Conservation (phyloP, 2,797 vertebrate species). For the Gorsachius magnificus region DNA sequence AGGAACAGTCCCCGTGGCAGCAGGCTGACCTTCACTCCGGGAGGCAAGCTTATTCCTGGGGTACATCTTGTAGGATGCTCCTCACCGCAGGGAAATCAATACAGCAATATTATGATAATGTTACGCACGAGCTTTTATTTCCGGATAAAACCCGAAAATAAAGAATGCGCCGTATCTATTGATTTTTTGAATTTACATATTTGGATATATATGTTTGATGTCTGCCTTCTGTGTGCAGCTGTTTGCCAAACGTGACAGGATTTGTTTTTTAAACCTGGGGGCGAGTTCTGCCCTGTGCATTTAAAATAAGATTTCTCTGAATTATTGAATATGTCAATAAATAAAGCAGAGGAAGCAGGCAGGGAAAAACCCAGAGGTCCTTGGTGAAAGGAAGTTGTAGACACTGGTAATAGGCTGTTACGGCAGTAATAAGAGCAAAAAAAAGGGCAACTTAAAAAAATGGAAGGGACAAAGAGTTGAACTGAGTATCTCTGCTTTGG, state of each 20-base stretch:
- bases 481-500: background rate
- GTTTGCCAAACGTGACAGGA: constrained; percentile 35
- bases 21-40: constrained; percentile 3
- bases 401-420: background rate
- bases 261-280: constrained; percentile 64
- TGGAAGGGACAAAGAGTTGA: background rate
- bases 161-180: background rate
- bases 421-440: background rate
- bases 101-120: background rate
- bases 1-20: background rate
- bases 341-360: constrained; percentile 46
- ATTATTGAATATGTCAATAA: constrained; percentile 68
- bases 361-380: constrained; percentile 53
- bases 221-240: constrained; percentile 15
- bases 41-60: background rate
- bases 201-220: background rate
- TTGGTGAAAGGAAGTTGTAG: constrained; percentile 48
- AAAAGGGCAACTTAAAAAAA: background rate
- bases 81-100: constrained; percentile 17
- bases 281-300: constrained; percentile 51
- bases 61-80: background rate
- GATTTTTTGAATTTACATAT: constrained; percentile 40
- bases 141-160: background rate
- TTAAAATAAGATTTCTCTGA: constrained; percentile 62
- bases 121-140: background rate